Percentiles rank a stretch among this genome's conserved stretches.
Conservation (phyloP, 2,888 invertebrate species). For the Tachina grossa region DNA sequence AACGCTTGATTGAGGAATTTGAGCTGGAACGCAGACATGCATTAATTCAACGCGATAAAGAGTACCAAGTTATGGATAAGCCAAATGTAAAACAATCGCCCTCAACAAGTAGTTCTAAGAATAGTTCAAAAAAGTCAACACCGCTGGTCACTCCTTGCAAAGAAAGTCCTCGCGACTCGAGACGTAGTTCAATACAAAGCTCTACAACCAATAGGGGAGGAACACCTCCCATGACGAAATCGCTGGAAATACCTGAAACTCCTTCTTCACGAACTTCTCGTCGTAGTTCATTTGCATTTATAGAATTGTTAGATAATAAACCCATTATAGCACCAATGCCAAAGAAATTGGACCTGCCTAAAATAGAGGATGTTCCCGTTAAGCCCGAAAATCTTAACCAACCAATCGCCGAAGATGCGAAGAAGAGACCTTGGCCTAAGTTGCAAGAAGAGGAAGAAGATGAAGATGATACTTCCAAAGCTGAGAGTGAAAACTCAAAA, state of each 20-base stretch:
- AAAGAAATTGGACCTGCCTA: constrained; percentile 76
- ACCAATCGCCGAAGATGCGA: constrained; percentile 74
- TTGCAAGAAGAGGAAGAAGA: constrained; percentile 70
- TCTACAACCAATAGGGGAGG: constrained; percentile 72
- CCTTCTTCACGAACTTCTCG: constrained; percentile 75
- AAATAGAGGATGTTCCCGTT: constrained; percentile 74
- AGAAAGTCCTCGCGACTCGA: constrained; percentile 63
- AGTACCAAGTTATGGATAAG: constrained; percentile 75
- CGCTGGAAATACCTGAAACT: constrained; percentile 73
- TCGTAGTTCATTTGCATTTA: constrained; percentile 80
- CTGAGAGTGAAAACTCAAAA: constrained; percentile 70
- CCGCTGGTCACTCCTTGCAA: constrained; percentile 69
- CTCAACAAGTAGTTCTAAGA: constrained; percentile 73
- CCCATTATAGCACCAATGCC: constrained; percentile 79
- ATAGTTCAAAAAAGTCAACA: constrained; percentile 74
- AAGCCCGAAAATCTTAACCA: constrained; percentile 66
- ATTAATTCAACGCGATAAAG: constrained; percentile 79
- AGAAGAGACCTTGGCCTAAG: constrained; percentile 78
- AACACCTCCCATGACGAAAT: constrained; percentile 78
- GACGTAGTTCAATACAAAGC: constrained; percentile 75
- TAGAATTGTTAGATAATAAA: constrained; percentile 77
- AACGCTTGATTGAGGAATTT: constrained; percentile 79
- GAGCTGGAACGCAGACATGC: constrained; percentile 80
- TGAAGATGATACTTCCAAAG: constrained; percentile 58
- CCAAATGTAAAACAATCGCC: constrained; percentile 71